Base-by-base conservation (phyloP, 2,888 invertebrate genomes). In the Leucophora obtusa region DNA sequence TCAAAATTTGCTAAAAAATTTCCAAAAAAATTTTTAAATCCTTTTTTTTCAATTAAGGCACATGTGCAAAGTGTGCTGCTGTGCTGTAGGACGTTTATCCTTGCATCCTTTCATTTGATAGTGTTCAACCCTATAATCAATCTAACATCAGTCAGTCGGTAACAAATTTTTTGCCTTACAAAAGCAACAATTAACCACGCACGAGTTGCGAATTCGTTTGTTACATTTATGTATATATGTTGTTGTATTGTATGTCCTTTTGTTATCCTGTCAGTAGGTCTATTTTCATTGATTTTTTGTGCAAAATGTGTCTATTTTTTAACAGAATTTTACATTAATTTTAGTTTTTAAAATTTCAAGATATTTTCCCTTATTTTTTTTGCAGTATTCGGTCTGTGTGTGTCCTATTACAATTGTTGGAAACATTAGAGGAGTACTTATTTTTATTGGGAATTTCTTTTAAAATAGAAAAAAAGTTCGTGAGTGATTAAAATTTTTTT, bases 91-190 rank as follows among this genome's bases (percentile, higher is more conserved):
- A n/a, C 38, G 51, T 18, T 77, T 69, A 79, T 78, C 72, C 70
- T 60, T 77, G 24, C 53, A 80, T 69, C 79, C 79, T 73, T 77
- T 80, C 56, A 35, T 65, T 63, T 62, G 24, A 63, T 50, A 4
- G 60, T 59, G 65, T 77, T 84, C 87, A 87, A 87, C 87, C 87
- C 87, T 85, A 85, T 82, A 87, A 87, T 87, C 86, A 87, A 73
- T 56, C 54, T 14, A 60, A 60, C 72, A 77, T 66, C 79, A 80
- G 68, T 80, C 28, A 28, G 28, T 6, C 7, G 28, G 28, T 28
- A 28, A 28, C 7, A 53, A 75, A 58, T 76, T 79, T 75, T 58
- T 15, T 72, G 54, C 56, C 72, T 69, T 72, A 38, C 77, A 78
- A 82, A 84, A 73, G 82, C 83, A 83, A 84, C 84, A 84, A 84